Percentiles rank a stretch among this genome's conserved stretches.
Evolutionary conservation across 2,888 invertebrate genomes (phyloP).

Genomic region (Deilephila elpenor): DNA sequence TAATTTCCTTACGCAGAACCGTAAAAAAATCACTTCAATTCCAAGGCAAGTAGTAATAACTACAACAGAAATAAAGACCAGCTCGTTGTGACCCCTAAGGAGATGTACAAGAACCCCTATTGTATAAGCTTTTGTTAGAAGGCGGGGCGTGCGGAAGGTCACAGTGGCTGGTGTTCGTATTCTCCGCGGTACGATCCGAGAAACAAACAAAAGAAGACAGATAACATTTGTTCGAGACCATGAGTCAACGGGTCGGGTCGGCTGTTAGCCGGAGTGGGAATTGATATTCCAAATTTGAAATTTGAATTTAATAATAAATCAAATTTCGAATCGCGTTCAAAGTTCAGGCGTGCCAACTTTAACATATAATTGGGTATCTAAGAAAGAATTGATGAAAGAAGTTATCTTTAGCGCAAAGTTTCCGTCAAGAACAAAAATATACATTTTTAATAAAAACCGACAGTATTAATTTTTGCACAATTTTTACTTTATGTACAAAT

Average conservation of each 20-base stretch:
- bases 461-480: too few relatives aligned
- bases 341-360: background rate
- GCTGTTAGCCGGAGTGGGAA: slow-evolving; percentile 53
- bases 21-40: slow-evolving; percentile 53
- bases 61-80: slow-evolving; percentile 63
- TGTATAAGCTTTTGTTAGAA: slow-evolving; percentile 31
- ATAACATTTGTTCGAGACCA: slow-evolving; percentile 80
- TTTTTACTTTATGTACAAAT: background rate
- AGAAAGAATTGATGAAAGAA: too few relatives aligned
- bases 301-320: slow-evolving; percentile 25
- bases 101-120: slow-evolving; percentile 40
- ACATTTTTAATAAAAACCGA: too few relatives aligned
- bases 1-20: slow-evolving; percentile 32
- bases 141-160: slow-evolving; percentile 47
- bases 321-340: slow-evolving; percentile 14
- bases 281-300: slow-evolving; percentile 60
- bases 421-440: too few relatives aligned
- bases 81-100: slow-evolving; percentile 45
- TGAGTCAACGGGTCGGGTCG: slow-evolving; percentile 73
- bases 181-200: slow-evolving; percentile 62
- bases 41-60: slow-evolving; percentile 57
- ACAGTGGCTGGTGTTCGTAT: slow-evolving; percentile 50
- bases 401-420: too few relatives aligned
- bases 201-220: slow-evolving; percentile 82
- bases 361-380: background rate